Conservation (phyloP, 1,140 invertebrate species). For the Pseudomyrmex cubaensis region DNA sequence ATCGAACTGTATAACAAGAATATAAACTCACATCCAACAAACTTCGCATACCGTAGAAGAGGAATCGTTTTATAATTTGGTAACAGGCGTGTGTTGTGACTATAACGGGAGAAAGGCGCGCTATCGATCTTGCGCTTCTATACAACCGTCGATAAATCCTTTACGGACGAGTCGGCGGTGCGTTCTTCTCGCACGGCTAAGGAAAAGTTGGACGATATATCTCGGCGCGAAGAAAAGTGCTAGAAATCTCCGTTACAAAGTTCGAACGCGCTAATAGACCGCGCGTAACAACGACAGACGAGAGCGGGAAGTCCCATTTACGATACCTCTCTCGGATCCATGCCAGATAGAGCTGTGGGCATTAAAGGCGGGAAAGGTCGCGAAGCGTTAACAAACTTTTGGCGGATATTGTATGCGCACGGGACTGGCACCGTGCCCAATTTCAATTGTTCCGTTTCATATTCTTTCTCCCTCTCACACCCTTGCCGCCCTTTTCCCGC, state of each 20-base stretch:
- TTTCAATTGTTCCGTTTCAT: slow-evolving; percentile 76
- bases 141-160: slow-evolving; percentile 52
- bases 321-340: slow-evolving; percentile 22
- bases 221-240: slow-evolving; percentile 60
- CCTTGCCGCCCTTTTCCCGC: slow-evolving; percentile 41
- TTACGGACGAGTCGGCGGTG: slow-evolving; percentile 29
- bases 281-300: slow-evolving; percentile 69
- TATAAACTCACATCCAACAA: not conserved
- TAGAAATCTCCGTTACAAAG: slow-evolving; percentile 63
- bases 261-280: slow-evolving; percentile 56
- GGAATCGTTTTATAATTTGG: slow-evolving; percentile 54
- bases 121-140: slow-evolving; percentile 52
- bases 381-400: slow-evolving; percentile 61
- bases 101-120: not conserved
- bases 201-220: slow-evolving; percentile 71
- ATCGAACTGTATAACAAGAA: not conserved
- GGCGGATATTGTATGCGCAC: slow-evolving; percentile 47
- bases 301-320: slow-evolving; percentile 57
- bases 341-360: not conserved
- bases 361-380: slow-evolving; percentile 20
- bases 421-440: slow-evolving; percentile 50
- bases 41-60: not conserved
- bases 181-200: not conserved
- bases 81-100: slow-evolving; percentile 36
- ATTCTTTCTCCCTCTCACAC: slow-evolving; percentile 45